Evolutionary conservation across 1,140 invertebrate species (phyloP).

Genomic region (Drosophila nigromelanica): DNA sequence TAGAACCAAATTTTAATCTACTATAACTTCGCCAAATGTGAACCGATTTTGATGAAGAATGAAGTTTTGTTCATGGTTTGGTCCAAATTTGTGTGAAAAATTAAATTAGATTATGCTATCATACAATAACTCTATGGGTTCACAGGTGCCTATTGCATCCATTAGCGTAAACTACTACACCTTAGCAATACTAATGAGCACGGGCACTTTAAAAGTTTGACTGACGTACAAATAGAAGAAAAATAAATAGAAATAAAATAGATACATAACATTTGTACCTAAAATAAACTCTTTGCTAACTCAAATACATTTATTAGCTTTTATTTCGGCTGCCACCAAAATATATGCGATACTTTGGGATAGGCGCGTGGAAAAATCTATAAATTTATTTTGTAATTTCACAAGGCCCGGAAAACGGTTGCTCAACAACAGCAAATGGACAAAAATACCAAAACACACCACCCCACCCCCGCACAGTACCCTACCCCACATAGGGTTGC

Average conservation of each 20-base stretch:
- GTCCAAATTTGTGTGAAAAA: no score
- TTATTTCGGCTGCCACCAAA: not conserved
- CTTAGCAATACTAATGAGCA: no score
- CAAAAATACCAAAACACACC: constrained; percentile 36
- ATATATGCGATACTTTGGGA: constrained; percentile 17
- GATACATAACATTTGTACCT: not conserved
- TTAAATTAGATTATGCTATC: no score
- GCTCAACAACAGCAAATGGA: constrained; percentile 9
- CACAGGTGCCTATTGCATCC: no score
- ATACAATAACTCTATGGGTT: no score
- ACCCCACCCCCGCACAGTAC: not conserved
- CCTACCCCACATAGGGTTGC: no score
- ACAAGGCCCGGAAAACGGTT: constrained; percentile 6
- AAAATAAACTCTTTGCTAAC: not conserved
- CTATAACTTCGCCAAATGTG: no score
- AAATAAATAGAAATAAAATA: not conserved
- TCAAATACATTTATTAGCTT: not conserved
- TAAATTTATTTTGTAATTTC: constrained; percentile 45
- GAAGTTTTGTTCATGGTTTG: no score
- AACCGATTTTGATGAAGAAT: no score
- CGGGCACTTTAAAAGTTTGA: no score
- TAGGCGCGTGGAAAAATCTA: constrained; percentile 67
- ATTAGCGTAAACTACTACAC: no score
- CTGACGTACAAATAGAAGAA: not conserved
- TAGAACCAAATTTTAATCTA: no score